A percentile compares a stretch with the other conserved stretches of the same genome.
Conservation (phyloP, 2,797 vertebrate genomes). For the Bradypodion ventrale region DNA sequence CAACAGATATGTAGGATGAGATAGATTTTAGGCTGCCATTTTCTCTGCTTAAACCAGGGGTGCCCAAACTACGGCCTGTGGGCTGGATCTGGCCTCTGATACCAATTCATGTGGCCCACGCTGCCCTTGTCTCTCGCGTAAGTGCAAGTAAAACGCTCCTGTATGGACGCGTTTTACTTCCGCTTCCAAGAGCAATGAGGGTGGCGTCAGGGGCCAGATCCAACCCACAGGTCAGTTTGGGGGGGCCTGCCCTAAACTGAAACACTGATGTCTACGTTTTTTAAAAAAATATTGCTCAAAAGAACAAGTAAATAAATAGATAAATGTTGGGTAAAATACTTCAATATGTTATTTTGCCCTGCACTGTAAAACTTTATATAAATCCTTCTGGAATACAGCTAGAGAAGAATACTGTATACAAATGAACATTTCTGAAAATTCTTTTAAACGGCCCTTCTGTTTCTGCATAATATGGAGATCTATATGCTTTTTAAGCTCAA, state of each 20-base stretch:
- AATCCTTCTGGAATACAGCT: background rate
- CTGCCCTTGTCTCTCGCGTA: too few species aligned
- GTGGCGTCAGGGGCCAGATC: too few species aligned
- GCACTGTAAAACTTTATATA: background rate
- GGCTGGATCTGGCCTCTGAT: too few species aligned
- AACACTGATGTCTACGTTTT: background rate
- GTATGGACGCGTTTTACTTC: too few species aligned
- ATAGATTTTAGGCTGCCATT: too few species aligned
- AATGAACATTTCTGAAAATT: background rate
- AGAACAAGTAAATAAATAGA: background rate
- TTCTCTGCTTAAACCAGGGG: too few species aligned
- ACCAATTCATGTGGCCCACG: too few species aligned
- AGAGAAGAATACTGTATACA: background rate
- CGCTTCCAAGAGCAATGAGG: too few species aligned
- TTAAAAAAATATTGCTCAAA: background rate
- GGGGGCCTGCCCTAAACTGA: background rate
- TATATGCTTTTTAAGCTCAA: background rate
- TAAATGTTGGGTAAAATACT: background rate
- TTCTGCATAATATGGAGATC: constrained; percentile 6
- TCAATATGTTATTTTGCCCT: background rate
- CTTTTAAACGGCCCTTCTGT: background rate
- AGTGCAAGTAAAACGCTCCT: too few species aligned
- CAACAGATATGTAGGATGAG: too few species aligned
- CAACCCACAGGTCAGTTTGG: too few species aligned
- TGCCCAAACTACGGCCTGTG: too few species aligned